phyloP scores from a whole-genome alignment of 2,888 invertebrate genomes.

The Mesoligia furuncula region DNA sequence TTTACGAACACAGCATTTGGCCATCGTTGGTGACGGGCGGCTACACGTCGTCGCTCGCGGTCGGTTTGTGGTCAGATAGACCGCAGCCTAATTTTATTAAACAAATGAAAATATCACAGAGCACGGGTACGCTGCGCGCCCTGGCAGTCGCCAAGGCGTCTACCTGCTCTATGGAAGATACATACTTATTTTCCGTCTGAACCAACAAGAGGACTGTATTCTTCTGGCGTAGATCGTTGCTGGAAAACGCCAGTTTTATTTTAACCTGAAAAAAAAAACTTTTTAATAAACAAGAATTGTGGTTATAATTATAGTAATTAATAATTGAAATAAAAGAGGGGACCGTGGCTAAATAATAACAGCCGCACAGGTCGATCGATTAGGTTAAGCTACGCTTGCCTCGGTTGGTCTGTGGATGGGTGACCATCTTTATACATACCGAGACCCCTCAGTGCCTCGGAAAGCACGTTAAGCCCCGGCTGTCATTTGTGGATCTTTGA shows the following conservation, averaged over 20 bases:
- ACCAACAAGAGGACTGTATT: slow-evolving; percentile 94
- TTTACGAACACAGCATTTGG: background rate
- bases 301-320: background rate
- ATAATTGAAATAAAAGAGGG: background rate
- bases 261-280: slow-evolving; percentile 90
- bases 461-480: too few species aligned
- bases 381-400: too few species aligned
- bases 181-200: slow-evolving; percentile 94
- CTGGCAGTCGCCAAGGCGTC: background rate
- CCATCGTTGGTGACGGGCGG: background rate
- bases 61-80: background rate
- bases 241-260: slow-evolving; percentile 96
- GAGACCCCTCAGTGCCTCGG: too few species aligned
- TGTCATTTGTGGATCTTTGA: too few species aligned
- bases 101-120: slow-evolving; percentile 1
- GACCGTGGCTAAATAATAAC: too few species aligned
- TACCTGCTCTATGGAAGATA: background rate
- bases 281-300: background rate
- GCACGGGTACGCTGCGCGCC: background rate
- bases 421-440: too few species aligned
- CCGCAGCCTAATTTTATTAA: background rate
- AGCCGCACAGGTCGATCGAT: too few species aligned
- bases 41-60: too few species aligned
- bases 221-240: slow-evolving; percentile 94
- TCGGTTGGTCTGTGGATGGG: too few species aligned